phyloP scores from a whole-genome alignment of 1,140 invertebrate species.

The Eufriesea mexicana region DNA sequence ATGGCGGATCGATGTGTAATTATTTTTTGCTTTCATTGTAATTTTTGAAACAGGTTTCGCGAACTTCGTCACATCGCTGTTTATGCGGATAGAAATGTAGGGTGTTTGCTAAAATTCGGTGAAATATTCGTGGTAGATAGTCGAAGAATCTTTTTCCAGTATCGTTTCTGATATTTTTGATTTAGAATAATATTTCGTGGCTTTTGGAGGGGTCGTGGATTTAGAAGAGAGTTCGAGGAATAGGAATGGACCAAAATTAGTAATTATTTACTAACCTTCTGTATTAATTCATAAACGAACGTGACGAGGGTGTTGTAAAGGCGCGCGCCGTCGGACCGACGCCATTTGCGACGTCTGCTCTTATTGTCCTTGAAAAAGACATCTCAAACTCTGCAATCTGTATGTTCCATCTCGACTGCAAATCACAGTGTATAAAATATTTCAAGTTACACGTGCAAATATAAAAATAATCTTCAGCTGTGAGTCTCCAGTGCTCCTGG shows the following conservation, averaged over 20 bases:
- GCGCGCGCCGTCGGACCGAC: slow-evolving; percentile 52
- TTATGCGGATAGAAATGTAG: no score
- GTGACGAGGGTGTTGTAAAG: neutral
- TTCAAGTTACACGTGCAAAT: neutral
- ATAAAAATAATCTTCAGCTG: neutral
- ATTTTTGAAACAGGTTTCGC: neutral
- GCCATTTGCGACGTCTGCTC: neutral
- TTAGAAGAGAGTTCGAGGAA: no score
- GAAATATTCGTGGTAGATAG: neutral
- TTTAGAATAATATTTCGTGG: neutral
- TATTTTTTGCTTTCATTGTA: neutral
- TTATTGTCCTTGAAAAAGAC: neutral
- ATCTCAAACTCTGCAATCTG: neutral
- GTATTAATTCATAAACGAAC: neutral
- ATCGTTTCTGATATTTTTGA: no score
- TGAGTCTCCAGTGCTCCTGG: neutral
- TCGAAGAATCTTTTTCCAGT: no score
- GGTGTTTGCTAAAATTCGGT: neutral
- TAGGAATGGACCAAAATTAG: neutral
- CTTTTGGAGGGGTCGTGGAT: neutral
- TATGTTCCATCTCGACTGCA: neutral
- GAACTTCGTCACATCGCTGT: neutral
- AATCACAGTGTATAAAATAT: neutral
- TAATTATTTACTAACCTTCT: no score
- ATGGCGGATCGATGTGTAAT: neutral